These are phyloP conservation scores for Miichthys miiuy DNA, from an alignment of 2,797 vertebrate genomes.

Conservation along the genomic window DNA sequence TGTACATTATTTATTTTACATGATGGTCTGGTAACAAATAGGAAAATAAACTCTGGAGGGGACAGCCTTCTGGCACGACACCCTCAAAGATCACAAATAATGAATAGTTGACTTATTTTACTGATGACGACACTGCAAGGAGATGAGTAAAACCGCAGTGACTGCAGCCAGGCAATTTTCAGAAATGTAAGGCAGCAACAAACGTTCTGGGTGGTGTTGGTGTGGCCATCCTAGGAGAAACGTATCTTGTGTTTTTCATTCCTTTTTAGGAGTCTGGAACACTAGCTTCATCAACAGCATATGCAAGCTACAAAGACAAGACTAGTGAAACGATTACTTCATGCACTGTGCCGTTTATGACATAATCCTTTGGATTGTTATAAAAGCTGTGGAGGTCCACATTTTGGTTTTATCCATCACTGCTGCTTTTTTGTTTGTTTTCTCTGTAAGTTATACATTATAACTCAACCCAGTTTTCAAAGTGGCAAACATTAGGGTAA, in stretches of 20 bases:
- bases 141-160: constrained; percentile 51
- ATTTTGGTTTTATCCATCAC: constrained; percentile 57
- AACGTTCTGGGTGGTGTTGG: constrained; percentile 39
- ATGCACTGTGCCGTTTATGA: constrained; percentile 73
- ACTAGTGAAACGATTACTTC: constrained; percentile 72
- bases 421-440: constrained; percentile 64
- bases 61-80: constrained; percentile 45
- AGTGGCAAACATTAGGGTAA: background rate
- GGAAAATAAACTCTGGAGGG: constrained; percentile 50
- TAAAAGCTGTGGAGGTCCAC: constrained; percentile 63
- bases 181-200: constrained; percentile 27
- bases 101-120: constrained; percentile 29
- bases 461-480: constrained; percentile 30
- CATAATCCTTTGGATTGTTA: constrained; percentile 77
- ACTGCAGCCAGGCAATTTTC: constrained; percentile 32
- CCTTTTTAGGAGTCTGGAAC: constrained; percentile 50
- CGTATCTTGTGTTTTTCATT: constrained; percentile 48
- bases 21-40: constrained; percentile 35
- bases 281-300: constrained; percentile 63
- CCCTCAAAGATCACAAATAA: constrained; percentile 14
- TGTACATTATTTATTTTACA: constrained; percentile 11
- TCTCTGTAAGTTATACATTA: constrained; percentile 49
- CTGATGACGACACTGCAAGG: constrained; percentile 40
- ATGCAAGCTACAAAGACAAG: constrained; percentile 46
- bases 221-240: constrained; percentile 37